Evolutionary conservation across 35 echinoderm and acorn worm genomes (phyloP).

Genomic region (Ophioderma brevispina): DNA sequence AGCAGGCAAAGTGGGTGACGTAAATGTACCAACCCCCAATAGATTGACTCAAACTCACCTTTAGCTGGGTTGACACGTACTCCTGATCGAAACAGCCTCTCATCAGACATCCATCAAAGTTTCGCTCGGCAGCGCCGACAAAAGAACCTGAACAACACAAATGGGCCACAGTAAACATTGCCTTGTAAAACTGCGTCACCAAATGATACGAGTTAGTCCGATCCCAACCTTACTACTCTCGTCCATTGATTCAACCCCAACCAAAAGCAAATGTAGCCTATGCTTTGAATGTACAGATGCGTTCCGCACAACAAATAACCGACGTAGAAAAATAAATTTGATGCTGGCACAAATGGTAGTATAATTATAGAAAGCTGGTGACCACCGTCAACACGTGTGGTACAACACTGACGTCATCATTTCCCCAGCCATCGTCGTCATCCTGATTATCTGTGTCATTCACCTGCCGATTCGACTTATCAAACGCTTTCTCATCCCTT

Average conservation of each 20-base stretch:
- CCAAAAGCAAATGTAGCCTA: constrained; percentile 72
- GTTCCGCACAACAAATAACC: constrained; percentile 96
- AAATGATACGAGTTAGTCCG: too few species aligned
- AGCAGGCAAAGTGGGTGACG: too few species aligned
- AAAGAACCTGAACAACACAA: background rate
- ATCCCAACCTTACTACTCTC: too few species aligned
- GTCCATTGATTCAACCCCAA: constrained; percentile 49
- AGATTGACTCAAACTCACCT: constrained; percentile 44
- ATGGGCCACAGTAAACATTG: background rate
- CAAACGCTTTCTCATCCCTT: too few species aligned
- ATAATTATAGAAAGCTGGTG: constrained; percentile 61
- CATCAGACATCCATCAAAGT: constrained; percentile 88
- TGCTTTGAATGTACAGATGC: constrained; percentile 95
- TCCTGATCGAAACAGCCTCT: constrained; percentile 80
- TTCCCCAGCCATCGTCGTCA: background rate
- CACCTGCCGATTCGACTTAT: too few species aligned
- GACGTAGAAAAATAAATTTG: constrained; percentile 94
- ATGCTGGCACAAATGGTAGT: constrained; percentile 83
- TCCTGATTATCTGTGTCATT: background rate
- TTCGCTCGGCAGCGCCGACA: too few species aligned
- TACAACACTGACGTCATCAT: background rate
- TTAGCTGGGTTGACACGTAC: constrained; percentile 87
- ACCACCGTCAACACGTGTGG: constrained; percentile 34
- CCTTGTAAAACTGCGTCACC: background rate
- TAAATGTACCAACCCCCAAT: too few species aligned